phyloP scores from a whole-genome alignment of 2,888 invertebrate genomes.

The Odontothrips loti region DNA sequence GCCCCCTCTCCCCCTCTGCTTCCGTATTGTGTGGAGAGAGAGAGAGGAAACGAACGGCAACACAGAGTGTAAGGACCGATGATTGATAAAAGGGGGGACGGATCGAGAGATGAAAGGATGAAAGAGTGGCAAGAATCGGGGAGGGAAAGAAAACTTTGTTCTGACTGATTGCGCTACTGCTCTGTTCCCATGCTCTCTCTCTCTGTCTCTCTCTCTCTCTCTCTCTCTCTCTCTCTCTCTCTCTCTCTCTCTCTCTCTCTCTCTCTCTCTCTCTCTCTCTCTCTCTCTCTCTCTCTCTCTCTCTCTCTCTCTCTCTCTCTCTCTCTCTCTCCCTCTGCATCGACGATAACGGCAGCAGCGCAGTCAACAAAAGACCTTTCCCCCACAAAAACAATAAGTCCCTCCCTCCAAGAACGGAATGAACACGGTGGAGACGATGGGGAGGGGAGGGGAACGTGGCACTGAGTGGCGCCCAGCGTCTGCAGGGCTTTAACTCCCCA shows the following conservation, averaged over 20 bases:
- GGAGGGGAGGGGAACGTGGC: no score
- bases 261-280: no score
- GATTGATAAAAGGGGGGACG: not conserved
- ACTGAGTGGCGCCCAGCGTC: no score
- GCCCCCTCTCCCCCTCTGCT: not conserved
- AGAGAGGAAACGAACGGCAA: not conserved
- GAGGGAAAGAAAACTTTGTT: not conserved
- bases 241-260: no score
- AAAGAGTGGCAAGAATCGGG: not conserved
- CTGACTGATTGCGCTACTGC: not conserved
- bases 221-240: no score
- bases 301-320: not conserved
- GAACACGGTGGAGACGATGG: no score
- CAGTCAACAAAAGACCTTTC: no score
- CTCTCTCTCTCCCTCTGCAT: not conserved
- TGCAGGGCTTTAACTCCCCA: no score
- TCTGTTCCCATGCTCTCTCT: not conserved
- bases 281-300: not conserved
- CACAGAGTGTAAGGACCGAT: not conserved
- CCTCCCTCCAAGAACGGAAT: not conserved
- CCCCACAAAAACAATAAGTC: not conserved
- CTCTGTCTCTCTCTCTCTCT: not conserved
- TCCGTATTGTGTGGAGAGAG: not conserved
- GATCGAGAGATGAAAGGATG: not conserved
- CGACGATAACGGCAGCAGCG: no score